Base-by-base conservation (phyloP, 30 jellyfish, hydroid and myxozoan species). In the Sanderia malayensis region DNA sequence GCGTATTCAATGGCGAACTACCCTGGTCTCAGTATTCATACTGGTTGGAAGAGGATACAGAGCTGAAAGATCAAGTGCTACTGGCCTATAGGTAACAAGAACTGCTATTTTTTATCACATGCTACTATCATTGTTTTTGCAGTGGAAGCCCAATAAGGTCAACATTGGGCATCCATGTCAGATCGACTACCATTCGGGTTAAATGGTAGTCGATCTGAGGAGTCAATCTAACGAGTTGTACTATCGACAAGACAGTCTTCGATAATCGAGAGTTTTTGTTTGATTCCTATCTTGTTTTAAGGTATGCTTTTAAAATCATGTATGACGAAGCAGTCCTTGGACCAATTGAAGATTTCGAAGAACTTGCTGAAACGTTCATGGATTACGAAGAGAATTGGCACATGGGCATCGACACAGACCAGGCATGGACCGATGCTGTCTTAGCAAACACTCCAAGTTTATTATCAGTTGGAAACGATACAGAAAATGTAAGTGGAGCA, bases 261-360 rank as follows among this genome's bases (percentile, higher is more conserved):
- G n/a, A n/a, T n/a, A n/a, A n/a, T n/a, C n/a, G n/a, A n/a, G n/a
- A n/a, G n/a, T n/a, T n/a, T n/a, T n/a, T n/a, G n/a, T n/a, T n/a
- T n/a, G n/a, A n/a, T n/a, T n/a, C n/a, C n/a, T n/a, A n/a, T n/a
- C n/a, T n/a, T n/a, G n/a, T n/a, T n/a, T n/a, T n/a, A n/a, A 83
- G 95, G 59, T 83, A 83, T 41, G 90, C 96, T 0, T 87, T 87
- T 84, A 87, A 87, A 76, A 22, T 87, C 59, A 82, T 71, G 76
- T 87, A 71, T 49, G 96, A 87, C 74, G 92, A 74, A 62, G 81
- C 80, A 23, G 95, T 87, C 0, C 80, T 80, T 44, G 96, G 96
- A 22, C 87, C 88, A 33, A 81, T 61, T 10, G 92, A 49, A 13
- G 84, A 70, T 52, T 76, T 60, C 31, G 84, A 69, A 57, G 96